Evolutionary conservation across 2,797 vertebrate species (phyloP).

Genomic region (Lepus oiostolus): DNA sequence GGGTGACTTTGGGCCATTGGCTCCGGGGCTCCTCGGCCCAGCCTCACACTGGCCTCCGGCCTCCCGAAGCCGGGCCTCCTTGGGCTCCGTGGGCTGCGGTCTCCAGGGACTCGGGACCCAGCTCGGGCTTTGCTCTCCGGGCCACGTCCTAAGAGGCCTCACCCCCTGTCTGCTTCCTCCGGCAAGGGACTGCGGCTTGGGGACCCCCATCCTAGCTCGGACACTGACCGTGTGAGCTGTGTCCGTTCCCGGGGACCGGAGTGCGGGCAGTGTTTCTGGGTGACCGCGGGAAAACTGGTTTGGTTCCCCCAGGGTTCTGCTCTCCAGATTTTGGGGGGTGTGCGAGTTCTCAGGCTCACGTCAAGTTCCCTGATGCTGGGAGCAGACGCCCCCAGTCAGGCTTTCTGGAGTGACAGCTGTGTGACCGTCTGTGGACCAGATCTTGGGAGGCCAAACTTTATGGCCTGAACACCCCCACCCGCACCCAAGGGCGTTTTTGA

Average conservation of each 20-base stretch:
- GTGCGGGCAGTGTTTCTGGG: background rate
- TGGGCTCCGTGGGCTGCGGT: background rate
- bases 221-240: background rate
- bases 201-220: no score
- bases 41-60: background rate
- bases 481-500: background rate
- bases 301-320: slow-evolving; percentile 42
- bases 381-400: background rate
- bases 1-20: slow-evolving; percentile 77
- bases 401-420: background rate
- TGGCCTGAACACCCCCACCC: background rate
- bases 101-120: background rate
- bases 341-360: no score
- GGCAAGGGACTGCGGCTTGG: background rate
- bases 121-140: slow-evolving; percentile 36
- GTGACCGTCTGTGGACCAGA: background rate
- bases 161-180: background rate
- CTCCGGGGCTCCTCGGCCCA: background rate
- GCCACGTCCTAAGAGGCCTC: background rate
- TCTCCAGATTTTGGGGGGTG: slow-evolving; percentile 15
- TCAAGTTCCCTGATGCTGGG: slow-evolving; percentile 1
- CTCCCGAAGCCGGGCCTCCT: background rate
- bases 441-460: slow-evolving; percentile 1
- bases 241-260: background rate
- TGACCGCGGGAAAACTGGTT: background rate